Percentiles rank a stretch among this genome's conserved stretches.
Evolutionary conservation across 2,113 vertebrate species (phyloP).

Genomic region (Mus pahari): DNA sequence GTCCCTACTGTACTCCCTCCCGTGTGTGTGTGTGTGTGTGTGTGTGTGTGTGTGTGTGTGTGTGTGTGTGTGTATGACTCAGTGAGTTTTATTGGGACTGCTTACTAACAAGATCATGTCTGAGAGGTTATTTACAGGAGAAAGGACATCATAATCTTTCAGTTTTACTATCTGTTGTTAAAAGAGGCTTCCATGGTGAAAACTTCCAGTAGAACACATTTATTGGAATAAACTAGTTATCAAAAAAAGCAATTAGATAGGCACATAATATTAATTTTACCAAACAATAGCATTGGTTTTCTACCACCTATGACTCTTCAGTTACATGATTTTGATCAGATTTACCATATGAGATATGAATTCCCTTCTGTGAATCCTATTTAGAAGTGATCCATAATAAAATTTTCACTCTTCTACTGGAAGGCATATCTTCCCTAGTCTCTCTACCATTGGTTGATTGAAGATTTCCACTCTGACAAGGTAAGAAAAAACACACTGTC

Average conservation of each 20-base stretch:
- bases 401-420: no score
- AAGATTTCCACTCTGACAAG: slow-evolving; percentile 15
- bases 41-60: background rate
- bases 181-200: background rate
- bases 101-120: background rate
- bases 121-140: background rate
- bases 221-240: background rate
- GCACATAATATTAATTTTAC: background rate
- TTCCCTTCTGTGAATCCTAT: no score
- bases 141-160: background rate
- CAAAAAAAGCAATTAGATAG: background rate
- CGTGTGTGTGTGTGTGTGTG: background rate
- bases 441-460: background rate
- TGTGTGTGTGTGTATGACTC: background rate
- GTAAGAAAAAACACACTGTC: slow-evolving; percentile 2
- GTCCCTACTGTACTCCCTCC: background rate
- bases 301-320: background rate
- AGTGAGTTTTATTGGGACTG: background rate
- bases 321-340: background rate
- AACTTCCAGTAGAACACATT: background rate
- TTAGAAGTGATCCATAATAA: no score
- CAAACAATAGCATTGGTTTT: background rate
- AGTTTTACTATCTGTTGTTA: background rate
- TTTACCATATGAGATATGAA: background rate
- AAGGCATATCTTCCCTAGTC: background rate